phyloP scores from a whole-genome alignment of 2,888 invertebrate species.

The Zaprionus bogoriensis region DNA sequence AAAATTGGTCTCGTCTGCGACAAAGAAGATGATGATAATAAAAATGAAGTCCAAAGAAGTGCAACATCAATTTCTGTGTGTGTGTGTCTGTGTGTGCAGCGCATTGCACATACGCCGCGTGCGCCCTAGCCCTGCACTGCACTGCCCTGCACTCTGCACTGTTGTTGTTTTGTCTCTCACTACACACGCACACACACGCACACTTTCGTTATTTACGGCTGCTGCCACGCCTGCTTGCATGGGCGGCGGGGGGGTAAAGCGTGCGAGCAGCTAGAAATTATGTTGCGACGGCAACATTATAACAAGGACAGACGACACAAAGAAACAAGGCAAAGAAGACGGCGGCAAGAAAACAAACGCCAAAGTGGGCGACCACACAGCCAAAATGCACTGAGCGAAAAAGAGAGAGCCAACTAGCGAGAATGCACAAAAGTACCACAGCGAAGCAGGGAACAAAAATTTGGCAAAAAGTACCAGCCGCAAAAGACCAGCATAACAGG shows the following conservation, averaged over 20 bases:
- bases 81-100: constrained; percentile 42
- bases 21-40: constrained; percentile 63
- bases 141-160: neutral
- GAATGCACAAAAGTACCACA: neutral
- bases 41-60: constrained; percentile 72
- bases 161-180: constrained; percentile 42
- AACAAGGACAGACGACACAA: constrained; percentile 56
- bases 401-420: neutral
- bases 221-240: constrained; percentile 36
- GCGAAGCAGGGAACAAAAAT: too few relatives aligned
- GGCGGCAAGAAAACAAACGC: constrained; percentile 24
- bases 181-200: constrained; percentile 24
- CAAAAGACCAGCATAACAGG: too few relatives aligned
- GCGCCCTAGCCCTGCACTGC: neutral
- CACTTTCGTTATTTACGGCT: constrained; percentile 70
- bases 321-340: constrained; percentile 51
- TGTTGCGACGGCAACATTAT: constrained; percentile 63
- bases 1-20: constrained; percentile 48
- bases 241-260: constrained; percentile 10
- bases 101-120: constrained; percentile 69
- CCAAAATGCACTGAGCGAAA: constrained; percentile 54
- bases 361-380: constrained; percentile 72
- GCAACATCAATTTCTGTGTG: constrained; percentile 69
- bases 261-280: constrained; percentile 28
- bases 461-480: too few relatives aligned